These are phyloP conservation scores for Apantesis nais DNA, from an alignment of 2,888 invertebrate species.

Conservation along the genomic window DNA sequence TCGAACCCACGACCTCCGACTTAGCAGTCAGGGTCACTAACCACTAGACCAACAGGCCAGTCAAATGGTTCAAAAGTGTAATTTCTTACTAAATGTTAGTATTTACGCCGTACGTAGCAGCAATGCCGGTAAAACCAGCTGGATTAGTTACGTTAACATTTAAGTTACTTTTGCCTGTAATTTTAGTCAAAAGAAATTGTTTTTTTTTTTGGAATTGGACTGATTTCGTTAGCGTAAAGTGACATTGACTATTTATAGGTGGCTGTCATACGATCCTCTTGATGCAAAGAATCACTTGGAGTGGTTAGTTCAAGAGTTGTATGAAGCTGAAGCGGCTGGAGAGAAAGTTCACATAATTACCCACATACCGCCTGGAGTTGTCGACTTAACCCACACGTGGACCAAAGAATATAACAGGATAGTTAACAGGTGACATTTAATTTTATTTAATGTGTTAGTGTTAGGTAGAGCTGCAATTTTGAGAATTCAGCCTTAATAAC, in stretches of 20 bases:
- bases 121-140: too few species aligned
- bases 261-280: constrained; percentile 89
- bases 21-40: too few species aligned
- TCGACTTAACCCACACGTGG: constrained; percentile 90
- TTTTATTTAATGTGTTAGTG: not conserved
- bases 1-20: too few species aligned
- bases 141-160: too few species aligned
- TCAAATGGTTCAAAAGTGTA: too few species aligned
- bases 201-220: too few species aligned
- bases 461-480: not conserved
- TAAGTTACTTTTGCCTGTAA: too few species aligned
- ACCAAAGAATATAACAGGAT: constrained; percentile 88
- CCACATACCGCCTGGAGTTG: constrained; percentile 92
- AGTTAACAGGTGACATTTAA: constrained; percentile 83
- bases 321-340: constrained; percentile 89
- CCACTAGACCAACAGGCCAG: too few species aligned
- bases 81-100: too few species aligned
- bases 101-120: too few species aligned
- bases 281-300: constrained; percentile 91
- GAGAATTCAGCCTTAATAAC: not conserved
- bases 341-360: constrained; percentile 93
- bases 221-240: not conserved
- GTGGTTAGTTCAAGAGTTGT: constrained; percentile 92
- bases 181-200: too few species aligned
- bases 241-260: constrained; percentile 77